phyloP scores from a whole-genome alignment of 2,888 invertebrate genomes.

The Julus scanicus region DNA sequence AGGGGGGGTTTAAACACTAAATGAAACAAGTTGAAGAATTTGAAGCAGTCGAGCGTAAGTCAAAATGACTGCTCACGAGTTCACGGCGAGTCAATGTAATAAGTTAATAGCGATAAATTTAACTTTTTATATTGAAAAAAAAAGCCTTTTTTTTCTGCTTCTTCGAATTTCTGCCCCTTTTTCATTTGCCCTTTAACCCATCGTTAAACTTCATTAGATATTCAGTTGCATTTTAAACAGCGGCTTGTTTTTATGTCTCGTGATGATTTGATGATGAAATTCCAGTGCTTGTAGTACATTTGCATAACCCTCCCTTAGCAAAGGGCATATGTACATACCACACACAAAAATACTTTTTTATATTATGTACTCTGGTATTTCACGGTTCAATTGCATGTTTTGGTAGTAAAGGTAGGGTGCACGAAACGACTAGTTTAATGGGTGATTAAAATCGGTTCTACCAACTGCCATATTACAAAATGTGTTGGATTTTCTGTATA shows the following conservation, averaged over 20 bases:
- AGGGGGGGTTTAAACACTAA: slow-evolving; percentile 41
- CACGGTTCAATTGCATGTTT: not conserved
- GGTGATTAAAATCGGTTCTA: not conserved
- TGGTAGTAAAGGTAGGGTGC: not conserved
- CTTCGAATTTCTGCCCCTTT: not conserved
- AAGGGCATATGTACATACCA: not conserved
- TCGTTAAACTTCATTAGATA: slow-evolving; percentile 43
- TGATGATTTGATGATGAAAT: slow-evolving; percentile 45
- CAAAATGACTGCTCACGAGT: slow-evolving; percentile 46
- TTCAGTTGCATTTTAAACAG: slow-evolving; percentile 40
- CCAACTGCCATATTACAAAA: too few relatives aligned
- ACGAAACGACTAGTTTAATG: not conserved
- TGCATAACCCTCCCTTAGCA: not conserved
- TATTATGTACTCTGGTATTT: not conserved
- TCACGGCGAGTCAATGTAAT: slow-evolving; percentile 42
- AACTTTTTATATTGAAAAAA: slow-evolving; percentile 49
- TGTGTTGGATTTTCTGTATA: too few relatives aligned
- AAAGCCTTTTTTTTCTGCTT: not conserved
- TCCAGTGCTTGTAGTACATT: not conserved
- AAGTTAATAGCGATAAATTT: slow-evolving; percentile 51
- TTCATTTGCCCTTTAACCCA: not conserved
- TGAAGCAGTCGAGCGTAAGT: slow-evolving; percentile 48
- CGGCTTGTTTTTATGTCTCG: slow-evolving; percentile 32
- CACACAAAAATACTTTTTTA: not conserved
- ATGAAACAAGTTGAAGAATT: slow-evolving; percentile 51